Conservation (phyloP, 1,140 invertebrate species). For the Caenorhabditis latens region DNA sequence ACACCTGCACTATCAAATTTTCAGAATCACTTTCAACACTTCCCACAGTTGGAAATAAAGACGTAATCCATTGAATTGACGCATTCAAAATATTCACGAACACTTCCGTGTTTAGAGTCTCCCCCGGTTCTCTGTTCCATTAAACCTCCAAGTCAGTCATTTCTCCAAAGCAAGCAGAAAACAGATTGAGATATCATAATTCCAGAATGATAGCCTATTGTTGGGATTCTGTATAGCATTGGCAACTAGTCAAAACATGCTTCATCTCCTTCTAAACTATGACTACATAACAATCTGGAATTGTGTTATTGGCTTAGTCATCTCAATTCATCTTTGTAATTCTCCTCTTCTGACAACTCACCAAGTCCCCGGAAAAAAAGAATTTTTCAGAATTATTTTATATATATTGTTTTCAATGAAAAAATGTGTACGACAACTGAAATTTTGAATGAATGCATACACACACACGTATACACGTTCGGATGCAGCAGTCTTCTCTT, state of each 20-base stretch:
- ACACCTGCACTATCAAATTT: background rate
- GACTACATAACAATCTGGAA: constrained; percentile 10
- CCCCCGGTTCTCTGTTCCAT: background rate
- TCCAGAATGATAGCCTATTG: constrained; percentile 42
- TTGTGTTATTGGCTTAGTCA: constrained; percentile 23
- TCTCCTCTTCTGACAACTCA: background rate
- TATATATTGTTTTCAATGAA: constrained; percentile 28
- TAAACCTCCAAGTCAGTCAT: background rate
- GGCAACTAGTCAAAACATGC: constrained; percentile 37
- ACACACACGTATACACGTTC: background rate
- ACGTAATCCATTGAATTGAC: background rate
- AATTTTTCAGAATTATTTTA: constrained; percentile 19
- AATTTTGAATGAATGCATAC: constrained; percentile 40
- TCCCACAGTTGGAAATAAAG: background rate
- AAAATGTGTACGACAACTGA: background rate
- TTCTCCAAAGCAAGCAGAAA: constrained; percentile 24
- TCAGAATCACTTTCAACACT: background rate
- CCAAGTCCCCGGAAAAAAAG: background rate
- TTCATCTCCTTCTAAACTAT: constrained; percentile 4
- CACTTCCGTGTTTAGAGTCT: constrained; percentile 23
- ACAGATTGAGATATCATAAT: constrained; percentile 21
- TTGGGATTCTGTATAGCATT: constrained; percentile 44
- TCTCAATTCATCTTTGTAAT: background rate
- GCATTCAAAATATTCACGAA: background rate
- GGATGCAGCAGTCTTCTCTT: background rate